These are phyloP conservation scores for Microctenopoma lineatum DNA, from an alignment of 2,797 vertebrate species.

Conservation along the genomic window DNA sequence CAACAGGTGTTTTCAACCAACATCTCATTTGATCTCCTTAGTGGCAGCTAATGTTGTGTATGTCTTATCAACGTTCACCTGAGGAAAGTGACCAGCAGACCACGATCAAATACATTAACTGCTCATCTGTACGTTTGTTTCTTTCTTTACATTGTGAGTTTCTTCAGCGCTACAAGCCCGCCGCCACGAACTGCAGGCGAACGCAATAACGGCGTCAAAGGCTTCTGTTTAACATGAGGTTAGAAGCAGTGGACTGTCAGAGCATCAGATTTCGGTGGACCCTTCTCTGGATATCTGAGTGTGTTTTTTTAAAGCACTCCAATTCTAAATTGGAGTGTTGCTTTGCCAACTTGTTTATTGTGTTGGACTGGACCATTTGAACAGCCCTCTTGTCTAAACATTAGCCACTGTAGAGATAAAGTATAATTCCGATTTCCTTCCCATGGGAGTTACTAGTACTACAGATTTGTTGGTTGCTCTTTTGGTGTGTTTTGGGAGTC, in stretches of 20 bases:
- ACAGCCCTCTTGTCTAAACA: constrained; percentile 30
- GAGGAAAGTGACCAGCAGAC: constrained; percentile 33
- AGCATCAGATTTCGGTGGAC: constrained; percentile 38
- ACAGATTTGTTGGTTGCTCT: constrained; percentile 48
- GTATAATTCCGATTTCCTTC: constrained; percentile 37
- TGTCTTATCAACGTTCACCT: constrained; percentile 25
- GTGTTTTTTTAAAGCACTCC: constrained; percentile 49
- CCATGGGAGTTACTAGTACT: constrained; percentile 50
- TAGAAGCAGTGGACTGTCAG: constrained; percentile 48
- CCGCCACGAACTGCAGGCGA: constrained; percentile 36
- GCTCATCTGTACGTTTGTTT: constrained; percentile 15
- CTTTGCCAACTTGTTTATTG: constrained; percentile 25
- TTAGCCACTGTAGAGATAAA: constrained; percentile 15
- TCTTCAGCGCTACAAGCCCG: constrained; percentile 24
- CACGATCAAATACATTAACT: constrained; percentile 25
- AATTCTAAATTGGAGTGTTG: constrained; percentile 31
- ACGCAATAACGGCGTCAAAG: constrained; percentile 51
- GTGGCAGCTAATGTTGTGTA: constrained; percentile 44
- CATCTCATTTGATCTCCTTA: constrained; percentile 25
- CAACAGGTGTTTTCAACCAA: constrained; percentile 29
- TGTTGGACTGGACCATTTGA: constrained; percentile 39
- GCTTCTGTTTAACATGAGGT: constrained; percentile 29
- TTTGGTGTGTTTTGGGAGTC: constrained; percentile 68
- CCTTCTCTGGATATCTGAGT: constrained; percentile 45
- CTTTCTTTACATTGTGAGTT: constrained; percentile 41